Evolutionary conservation across 2,888 invertebrate genomes (phyloP), one percentile per base, ranked within the genome.

Genomic region (Cyclophora albipunctata): DNA sequence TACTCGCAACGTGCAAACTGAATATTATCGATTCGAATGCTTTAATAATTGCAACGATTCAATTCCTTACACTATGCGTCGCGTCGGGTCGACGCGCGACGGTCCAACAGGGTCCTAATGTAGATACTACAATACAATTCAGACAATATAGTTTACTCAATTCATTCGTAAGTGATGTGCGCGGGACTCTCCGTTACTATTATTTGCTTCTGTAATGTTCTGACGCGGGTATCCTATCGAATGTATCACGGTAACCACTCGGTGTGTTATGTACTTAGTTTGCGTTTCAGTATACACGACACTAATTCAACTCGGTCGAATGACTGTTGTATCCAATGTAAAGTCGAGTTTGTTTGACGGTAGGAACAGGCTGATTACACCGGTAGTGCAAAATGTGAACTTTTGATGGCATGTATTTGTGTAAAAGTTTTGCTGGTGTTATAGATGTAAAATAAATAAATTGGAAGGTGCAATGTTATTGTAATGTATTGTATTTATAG

Each of bases 401-500:
- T 76, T 79, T 78, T 68, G 74, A 75, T 67, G 67, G 73, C 66
- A 76, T 74, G 76, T 80, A 78, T 78, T 76, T 77, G 74, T 79
- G 75, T 77, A 77, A 71, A 73, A 77, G 61, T 70, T 74, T 73
- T 72, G 73, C 73, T 77, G 79, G 73, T 74, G 20, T 78, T 73
- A 70, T 69, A 73, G 2, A 73, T 77, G 63, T 68, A 71, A 66
- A 64, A 69, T 70, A 67, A 82, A 78, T 75, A 37, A 37, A 37
- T 37, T 37, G 37, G 73, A 83, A 82, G 84, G 87, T 86, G 87
- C 87, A 87, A 87, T 87, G 85, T 85, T 86, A 84, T 80, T 74
- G 75, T 75, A 76, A 77, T 70, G 68, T 78, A 77, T 73, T 67
- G 70, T 78, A 77, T 73, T 67, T 70, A 67, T 67, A 67, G 63